Evolutionary conservation across 1,140 invertebrate species (phyloP).

Genomic region (Lasioglossum baleicum): DNA sequence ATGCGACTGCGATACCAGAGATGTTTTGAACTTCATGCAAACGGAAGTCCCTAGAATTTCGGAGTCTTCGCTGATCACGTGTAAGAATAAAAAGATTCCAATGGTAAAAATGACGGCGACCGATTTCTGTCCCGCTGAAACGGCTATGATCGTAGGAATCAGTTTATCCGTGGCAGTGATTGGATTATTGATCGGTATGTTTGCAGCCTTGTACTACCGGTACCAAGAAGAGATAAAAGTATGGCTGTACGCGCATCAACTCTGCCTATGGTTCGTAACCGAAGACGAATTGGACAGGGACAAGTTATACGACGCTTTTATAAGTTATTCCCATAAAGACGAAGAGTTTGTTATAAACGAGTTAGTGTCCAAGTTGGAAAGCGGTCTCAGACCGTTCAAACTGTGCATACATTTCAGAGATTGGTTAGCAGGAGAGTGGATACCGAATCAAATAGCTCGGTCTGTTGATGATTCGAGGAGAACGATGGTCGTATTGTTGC

Average conservation of each 20-base stretch:
- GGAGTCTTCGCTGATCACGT: slow-evolving; percentile 76
- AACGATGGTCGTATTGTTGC: slow-evolving; percentile 91
- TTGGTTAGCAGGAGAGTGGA: slow-evolving; percentile 88
- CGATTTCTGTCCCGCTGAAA: slow-evolving; percentile 80
- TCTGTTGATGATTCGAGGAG: slow-evolving; percentile 89
- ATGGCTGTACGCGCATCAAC: slow-evolving; percentile 85
- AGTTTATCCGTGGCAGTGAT: slow-evolving; percentile 77
- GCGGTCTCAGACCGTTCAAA: slow-evolving; percentile 81
- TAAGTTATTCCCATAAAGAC: slow-evolving; percentile 92
- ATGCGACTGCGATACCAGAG: slow-evolving; percentile 82
- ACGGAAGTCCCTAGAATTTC: slow-evolving; percentile 68
- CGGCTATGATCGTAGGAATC: slow-evolving; percentile 73
- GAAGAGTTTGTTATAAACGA: slow-evolving; percentile 86
- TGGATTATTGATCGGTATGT: slow-evolving; percentile 78
- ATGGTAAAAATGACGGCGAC: slow-evolving; percentile 76
- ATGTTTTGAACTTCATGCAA: slow-evolving; percentile 82
- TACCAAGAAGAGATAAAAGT: slow-evolving; percentile 85
- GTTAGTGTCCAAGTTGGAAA: slow-evolving; percentile 86
- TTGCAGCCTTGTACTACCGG: slow-evolving; percentile 83
- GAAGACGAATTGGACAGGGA: slow-evolving; percentile 88
- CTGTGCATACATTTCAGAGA: slow-evolving; percentile 91
- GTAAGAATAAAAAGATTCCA: slow-evolving; percentile 66
- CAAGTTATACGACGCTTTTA: slow-evolving; percentile 92
- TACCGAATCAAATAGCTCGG: slow-evolving; percentile 88
- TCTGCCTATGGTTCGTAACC: slow-evolving; percentile 84